These are phyloP conservation scores for Myrmecobius fasciatus DNA, from an alignment of 2,113 vertebrate genomes.

Conservation along the genomic window DNA sequence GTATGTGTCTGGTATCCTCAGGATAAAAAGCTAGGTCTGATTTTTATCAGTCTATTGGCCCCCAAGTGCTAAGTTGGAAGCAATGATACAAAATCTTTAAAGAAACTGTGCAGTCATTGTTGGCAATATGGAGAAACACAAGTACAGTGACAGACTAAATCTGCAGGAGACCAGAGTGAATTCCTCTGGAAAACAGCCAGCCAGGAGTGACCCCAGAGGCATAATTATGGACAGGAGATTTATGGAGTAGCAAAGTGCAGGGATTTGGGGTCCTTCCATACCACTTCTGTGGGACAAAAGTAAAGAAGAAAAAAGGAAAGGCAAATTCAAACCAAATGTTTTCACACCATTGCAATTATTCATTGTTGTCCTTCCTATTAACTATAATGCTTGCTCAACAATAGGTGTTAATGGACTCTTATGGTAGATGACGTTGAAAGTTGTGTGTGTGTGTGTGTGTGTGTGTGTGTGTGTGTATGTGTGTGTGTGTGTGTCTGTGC, in stretches of 20 bases:
- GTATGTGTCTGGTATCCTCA: neutral
- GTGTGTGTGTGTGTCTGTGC: neutral
- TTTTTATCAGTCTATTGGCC: slow-evolving; percentile 50
- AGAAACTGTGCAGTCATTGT: slow-evolving; percentile 47
- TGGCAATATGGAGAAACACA: slow-evolving; percentile 35
- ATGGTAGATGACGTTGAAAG: slow-evolving; percentile 61
- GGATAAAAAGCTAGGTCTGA: slow-evolving; percentile 63
- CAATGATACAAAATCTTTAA: slow-evolving; percentile 66
- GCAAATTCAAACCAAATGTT: slow-evolving; percentile 64
- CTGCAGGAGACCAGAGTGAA: neutral
- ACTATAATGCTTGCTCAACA: slow-evolving; percentile 61
- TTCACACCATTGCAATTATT: slow-evolving; percentile 60
- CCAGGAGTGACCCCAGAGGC: slow-evolving; percentile 37
- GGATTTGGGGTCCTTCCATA: slow-evolving; percentile 32
- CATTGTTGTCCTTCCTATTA: slow-evolving; percentile 5
- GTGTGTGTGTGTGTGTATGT: neutral
- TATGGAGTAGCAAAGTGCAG: slow-evolving; percentile 51
- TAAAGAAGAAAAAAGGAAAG: slow-evolving; percentile 49
- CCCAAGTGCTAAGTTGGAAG: slow-evolving; percentile 42
- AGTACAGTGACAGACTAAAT: slow-evolving; percentile 18
- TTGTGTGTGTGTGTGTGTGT: neutral
- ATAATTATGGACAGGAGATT: slow-evolving; percentile 18
- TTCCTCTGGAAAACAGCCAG: slow-evolving; percentile 40
- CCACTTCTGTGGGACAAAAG: slow-evolving; percentile 61
- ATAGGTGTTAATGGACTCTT: slow-evolving; percentile 69